Evolutionary conservation across 2,888 invertebrate genomes (phyloP).

Genomic region (Latrodectus elegans): DNA sequence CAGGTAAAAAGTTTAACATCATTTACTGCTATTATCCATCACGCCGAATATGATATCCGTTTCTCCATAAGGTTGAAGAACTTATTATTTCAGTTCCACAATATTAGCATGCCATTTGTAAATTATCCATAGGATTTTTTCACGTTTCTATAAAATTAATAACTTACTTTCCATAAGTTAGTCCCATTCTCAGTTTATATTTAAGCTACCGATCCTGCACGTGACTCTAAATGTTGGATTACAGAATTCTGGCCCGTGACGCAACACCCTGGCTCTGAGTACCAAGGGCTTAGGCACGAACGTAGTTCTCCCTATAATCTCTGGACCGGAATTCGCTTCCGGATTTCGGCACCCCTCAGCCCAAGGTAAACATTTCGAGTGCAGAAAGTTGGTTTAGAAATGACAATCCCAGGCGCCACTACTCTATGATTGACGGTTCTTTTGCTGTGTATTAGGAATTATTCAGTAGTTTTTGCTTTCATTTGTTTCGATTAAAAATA

Average conservation of each 20-base stretch:
- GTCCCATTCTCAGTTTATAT: no score
- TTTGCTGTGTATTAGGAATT: not conserved
- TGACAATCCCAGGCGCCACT: conserved; percentile 28
- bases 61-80: no score
- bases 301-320: not conserved
- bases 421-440: not conserved
- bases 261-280: not conserved
- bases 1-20: no score
- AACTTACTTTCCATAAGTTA: no score
- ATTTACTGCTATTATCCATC: no score
- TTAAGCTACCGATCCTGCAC: not conserved
- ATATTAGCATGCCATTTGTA: no score
- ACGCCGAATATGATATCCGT: no score
- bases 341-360: conserved; percentile 38
- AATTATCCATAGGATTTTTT: no score
- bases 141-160: no score
- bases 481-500: no score
- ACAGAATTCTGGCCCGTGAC: not conserved
- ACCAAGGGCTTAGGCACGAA: not conserved
- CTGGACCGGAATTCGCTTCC: conserved; percentile 39
- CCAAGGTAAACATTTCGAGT: conserved; percentile 42
- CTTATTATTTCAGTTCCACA: no score
- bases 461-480: no score
- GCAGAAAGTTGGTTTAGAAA: conserved; percentile 11
- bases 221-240: not conserved